Evolutionary conservation across 2,888 invertebrate genomes (phyloP).

Genomic region (Agriotes lineatus): DNA sequence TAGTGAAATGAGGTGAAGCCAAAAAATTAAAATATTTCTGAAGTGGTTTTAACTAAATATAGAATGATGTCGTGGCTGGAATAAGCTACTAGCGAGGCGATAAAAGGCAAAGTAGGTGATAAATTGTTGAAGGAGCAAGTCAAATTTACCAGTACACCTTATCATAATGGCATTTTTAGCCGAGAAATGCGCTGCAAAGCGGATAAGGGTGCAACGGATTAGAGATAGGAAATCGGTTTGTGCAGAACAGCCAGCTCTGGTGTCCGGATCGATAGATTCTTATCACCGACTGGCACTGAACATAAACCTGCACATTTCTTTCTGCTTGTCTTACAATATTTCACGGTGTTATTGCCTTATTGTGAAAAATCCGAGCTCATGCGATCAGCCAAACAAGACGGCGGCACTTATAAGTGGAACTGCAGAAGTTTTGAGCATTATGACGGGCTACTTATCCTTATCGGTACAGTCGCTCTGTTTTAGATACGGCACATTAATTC

Average conservation of each 20-base stretch:
- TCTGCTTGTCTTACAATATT: conserved; percentile 34
- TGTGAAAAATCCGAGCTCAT: conserved; percentile 31
- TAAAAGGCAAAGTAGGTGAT: conserved; percentile 2
- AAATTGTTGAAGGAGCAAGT: neutral
- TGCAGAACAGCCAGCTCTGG: conserved; percentile 15
- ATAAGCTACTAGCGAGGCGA: neutral
- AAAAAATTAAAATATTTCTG: neutral
- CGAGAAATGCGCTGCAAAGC: conserved; percentile 7
- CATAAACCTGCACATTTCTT: conserved; percentile 26
- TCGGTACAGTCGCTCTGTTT: conserved; percentile 57
- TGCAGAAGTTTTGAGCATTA: conserved; percentile 53
- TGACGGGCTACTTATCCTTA: conserved; percentile 57
- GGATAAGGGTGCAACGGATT: conserved; percentile 25
- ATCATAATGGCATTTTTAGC: conserved; percentile 22
- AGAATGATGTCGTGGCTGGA: neutral
- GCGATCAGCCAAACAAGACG: conserved; percentile 49
- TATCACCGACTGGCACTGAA: conserved; percentile 22
- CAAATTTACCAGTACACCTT: conserved; percentile 10
- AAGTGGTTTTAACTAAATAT: neutral
- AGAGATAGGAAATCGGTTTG: conserved; percentile 28
- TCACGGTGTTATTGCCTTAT: conserved; percentile 32
- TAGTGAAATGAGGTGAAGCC: neutral
- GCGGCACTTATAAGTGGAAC: conserved; percentile 49
- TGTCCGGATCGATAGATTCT: conserved; percentile 31
- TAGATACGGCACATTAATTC: conserved; percentile 62